These are phyloP conservation scores for Cyclargus thomasi DNA, from an alignment of 1,140 invertebrate species.

Conservation along the genomic window DNA sequence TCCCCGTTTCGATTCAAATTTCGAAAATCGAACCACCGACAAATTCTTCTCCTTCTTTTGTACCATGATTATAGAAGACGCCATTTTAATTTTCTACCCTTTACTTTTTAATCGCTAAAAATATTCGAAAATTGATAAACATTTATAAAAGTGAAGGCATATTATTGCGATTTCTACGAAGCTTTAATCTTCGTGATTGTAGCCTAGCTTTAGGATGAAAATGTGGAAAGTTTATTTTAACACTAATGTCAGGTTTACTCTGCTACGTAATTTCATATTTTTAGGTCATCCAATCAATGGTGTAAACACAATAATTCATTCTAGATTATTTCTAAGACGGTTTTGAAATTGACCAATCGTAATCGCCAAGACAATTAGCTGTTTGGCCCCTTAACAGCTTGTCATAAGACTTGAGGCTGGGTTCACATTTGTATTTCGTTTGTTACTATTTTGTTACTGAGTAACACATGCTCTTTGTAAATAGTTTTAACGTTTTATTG, in stretches of 20 bases:
- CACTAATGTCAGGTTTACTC: too few species aligned
- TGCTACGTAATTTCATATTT: too few species aligned
- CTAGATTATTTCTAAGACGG: neutral
- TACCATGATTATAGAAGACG: neutral
- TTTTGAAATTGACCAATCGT: neutral
- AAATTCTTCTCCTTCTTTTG: neutral
- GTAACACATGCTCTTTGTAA: too few species aligned
- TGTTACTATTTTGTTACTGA: too few species aligned
- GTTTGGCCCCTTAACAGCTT: too few species aligned
- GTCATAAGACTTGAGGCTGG: too few species aligned
- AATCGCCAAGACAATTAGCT: neutral
- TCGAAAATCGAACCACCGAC: neutral
- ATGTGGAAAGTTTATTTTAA: neutral
- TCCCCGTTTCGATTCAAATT: neutral
- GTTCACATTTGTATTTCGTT: too few species aligned
- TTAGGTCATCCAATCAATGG: neutral
- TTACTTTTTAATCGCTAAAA: neutral
- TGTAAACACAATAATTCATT: neutral
- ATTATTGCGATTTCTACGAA: neutral
- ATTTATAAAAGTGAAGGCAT: neutral
- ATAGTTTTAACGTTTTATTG: too few species aligned
- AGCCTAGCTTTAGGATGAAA: neutral
- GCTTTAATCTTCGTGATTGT: neutral
- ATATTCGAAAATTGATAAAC: conserved; percentile 1
- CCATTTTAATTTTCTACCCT: neutral